Evolutionary conservation across 2,888 invertebrate genomes (phyloP).

Genomic region (Euproctis similis): DNA sequence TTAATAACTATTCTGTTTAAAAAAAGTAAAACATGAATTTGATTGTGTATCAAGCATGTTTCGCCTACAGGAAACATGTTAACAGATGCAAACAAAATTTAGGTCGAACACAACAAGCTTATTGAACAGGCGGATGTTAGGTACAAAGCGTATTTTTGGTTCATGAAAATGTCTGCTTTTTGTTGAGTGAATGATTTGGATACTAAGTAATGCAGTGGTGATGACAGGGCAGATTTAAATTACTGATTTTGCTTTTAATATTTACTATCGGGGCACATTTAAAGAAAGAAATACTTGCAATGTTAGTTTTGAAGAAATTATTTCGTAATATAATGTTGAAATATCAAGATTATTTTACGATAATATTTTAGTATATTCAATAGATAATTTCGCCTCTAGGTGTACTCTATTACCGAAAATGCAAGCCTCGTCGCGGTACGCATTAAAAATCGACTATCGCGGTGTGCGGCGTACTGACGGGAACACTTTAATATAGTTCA

Average conservation of each 20-base stretch:
- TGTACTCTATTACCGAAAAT: constrained; percentile 60
- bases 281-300: no score
- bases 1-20: no score
- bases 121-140: constrained; percentile 35
- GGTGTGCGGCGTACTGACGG: constrained; percentile 28
- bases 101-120: constrained; percentile 51
- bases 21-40: constrained; percentile 1
- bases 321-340: no score
- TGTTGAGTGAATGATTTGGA: constrained; percentile 19
- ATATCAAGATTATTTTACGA: no score
- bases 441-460: constrained; percentile 50
- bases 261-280: no score
- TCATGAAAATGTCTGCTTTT: constrained; percentile 11
- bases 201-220: constrained; percentile 18
- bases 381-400: constrained; percentile 7
- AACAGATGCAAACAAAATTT: constrained; percentile 39
- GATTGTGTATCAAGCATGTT: background rate
- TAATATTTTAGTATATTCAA: no score
- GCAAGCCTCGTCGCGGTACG: constrained; percentile 43
- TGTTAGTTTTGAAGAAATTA: no score
- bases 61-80: constrained; percentile 9
- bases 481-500: no score
- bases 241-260: no score
- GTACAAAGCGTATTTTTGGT: constrained; percentile 17
- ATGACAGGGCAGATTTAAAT: constrained; percentile 12